Conservation (phyloP, 23 tunicate genomes). For the Trididemnum miniatum region DNA sequence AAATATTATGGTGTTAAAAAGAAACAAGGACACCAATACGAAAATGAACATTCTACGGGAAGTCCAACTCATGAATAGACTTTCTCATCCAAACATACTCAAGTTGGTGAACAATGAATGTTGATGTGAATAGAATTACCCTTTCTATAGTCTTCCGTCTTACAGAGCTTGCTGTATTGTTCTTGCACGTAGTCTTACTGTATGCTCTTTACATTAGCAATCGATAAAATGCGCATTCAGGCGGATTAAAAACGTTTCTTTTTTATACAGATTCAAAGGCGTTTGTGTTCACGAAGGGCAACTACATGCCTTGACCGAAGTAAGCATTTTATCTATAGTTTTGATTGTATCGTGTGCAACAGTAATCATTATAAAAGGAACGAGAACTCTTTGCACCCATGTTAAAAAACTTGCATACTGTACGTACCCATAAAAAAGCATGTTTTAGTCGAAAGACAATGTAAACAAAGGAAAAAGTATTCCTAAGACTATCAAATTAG, state of each 20-base stretch:
- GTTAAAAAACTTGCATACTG: too few relatives aligned
- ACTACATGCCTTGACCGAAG: conserved; percentile 88
- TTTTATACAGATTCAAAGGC: conserved; percentile 74
- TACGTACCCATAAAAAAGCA: too few relatives aligned
- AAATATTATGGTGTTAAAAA: conserved; percentile 87
- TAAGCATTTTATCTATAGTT: too few relatives aligned
- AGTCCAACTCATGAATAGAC: conserved; percentile 90
- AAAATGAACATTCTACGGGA: conserved; percentile 89
- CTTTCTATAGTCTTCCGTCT: neutral
- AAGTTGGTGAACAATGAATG: conserved; percentile 42
- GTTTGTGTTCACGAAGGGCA: conserved; percentile 95
- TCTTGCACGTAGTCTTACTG: neutral
- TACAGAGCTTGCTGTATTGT: neutral
- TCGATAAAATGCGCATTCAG: neutral
- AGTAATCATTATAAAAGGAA: too few relatives aligned
- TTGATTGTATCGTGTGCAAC: too few relatives aligned
- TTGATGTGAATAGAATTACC: neutral
- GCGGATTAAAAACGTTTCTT: too few relatives aligned
- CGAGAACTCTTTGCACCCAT: too few relatives aligned
- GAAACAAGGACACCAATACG: conserved; percentile 81
- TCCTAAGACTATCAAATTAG: too few relatives aligned
- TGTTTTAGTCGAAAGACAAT: too few relatives aligned
- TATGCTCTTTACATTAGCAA: neutral
- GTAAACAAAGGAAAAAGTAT: too few relatives aligned
- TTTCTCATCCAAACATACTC: conserved; percentile 91